Percentiles rank a stretch among this genome's conserved stretches.
phyloP scores from a whole-genome alignment of 1,140 invertebrate species.

The Phymastichus coffea region DNA sequence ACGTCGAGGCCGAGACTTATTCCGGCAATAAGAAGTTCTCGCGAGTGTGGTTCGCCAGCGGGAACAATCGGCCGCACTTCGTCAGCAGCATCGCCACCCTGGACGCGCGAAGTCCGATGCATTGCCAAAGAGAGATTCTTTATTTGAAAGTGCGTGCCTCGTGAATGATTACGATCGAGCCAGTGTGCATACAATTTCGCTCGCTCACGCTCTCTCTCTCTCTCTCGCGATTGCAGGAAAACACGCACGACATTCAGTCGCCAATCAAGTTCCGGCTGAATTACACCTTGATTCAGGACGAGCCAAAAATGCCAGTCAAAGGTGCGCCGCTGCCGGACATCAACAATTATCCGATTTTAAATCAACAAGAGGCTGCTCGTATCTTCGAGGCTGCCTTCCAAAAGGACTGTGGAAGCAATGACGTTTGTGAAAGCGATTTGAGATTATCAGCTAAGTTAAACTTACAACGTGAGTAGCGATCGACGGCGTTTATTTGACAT shows the following conservation, averaged over 20 bases:
- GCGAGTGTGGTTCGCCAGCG: constrained; percentile 72
- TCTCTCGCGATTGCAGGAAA: too few species aligned
- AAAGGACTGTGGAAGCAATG: constrained; percentile 90
- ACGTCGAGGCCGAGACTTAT: constrained; percentile 83
- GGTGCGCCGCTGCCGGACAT: constrained; percentile 69
- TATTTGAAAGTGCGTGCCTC: constrained; percentile 69
- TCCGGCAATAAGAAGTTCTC: constrained; percentile 76
- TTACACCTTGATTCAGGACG: constrained; percentile 75
- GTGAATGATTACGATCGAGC: too few species aligned
- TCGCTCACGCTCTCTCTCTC: too few species aligned
- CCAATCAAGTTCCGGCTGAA: constrained; percentile 83
- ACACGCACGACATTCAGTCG: constrained; percentile 80
- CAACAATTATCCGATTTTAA: constrained; percentile 82
- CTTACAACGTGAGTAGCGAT: constrained; percentile 59
- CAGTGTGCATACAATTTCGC: too few species aligned
- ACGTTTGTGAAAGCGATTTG: constrained; percentile 87
- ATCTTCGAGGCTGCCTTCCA: constrained; percentile 85
- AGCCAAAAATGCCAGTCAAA: constrained; percentile 59
- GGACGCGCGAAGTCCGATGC: constrained; percentile 55
- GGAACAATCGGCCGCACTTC: constrained; percentile 56
- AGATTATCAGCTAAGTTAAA: constrained; percentile 66
- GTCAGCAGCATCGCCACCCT: constrained; percentile 62
- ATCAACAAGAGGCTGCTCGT: constrained; percentile 80
- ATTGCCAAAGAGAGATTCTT: constrained; percentile 73
- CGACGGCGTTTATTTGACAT: too few species aligned